These are phyloP conservation scores for Halocynthia aurantium DNA, from an alignment of 23 tunicate species.

Conservation along the genomic window DNA sequence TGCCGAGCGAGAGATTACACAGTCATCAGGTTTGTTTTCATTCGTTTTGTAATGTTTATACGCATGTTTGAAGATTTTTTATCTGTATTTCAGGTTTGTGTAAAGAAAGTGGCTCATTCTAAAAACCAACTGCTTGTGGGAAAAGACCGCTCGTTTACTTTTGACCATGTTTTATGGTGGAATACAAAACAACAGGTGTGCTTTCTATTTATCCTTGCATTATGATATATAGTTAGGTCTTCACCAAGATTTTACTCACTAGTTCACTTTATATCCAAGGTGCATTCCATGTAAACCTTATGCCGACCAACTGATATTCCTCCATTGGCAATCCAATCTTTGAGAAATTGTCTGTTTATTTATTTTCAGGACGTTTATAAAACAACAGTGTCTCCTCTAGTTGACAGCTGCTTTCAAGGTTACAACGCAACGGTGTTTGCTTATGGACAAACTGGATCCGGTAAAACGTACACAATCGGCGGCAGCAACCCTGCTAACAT, in stretches of 20 bases:
- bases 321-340: no score
- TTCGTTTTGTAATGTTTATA: not conserved
- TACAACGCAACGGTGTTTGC: constrained; percentile 27
- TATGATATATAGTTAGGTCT: no score
- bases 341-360: no score
- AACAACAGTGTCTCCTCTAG: constrained; percentile 17
- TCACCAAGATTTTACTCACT: no score
- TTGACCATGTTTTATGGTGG: constrained; percentile 28
- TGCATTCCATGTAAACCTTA: no score
- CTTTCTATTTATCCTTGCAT: no score
- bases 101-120: constrained; percentile 18
- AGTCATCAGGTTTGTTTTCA: constrained; percentile 22
- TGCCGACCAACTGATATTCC: no score
- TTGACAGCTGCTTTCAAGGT: constrained; percentile 20
- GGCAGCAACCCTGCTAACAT: constrained; percentile 32
- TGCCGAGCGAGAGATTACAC: constrained; percentile 21
- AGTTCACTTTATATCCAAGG: no score
- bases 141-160: constrained; percentile 24
- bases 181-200: constrained; percentile 24
- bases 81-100: constrained; percentile 22
- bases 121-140: constrained; percentile 29
- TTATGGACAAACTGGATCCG: constrained; percentile 26
- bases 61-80: not conserved
- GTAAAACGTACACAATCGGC: constrained; percentile 31
- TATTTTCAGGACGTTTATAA: constrained; percentile 19